These are phyloP conservation scores for Holacanthella duospinosa DNA, from an alignment of 2,888 invertebrate genomes.

Conservation along the genomic window DNA sequence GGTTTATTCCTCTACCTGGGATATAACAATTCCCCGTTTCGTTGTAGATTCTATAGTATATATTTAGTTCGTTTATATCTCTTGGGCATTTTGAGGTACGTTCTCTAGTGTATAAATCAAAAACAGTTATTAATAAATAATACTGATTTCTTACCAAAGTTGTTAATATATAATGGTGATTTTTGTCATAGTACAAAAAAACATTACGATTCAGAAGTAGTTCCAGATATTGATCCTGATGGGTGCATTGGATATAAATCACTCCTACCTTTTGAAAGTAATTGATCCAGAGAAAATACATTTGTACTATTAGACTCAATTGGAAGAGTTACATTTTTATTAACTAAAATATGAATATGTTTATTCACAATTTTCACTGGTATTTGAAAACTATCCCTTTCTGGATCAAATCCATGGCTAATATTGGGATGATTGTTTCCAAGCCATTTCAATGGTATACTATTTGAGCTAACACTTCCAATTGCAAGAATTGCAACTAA, in stretches of 20 bases:
- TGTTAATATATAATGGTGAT: not conserved
- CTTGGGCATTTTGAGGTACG: not conserved
- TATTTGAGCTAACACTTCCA: no score
- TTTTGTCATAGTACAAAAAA: not conserved
- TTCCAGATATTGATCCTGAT: not conserved
- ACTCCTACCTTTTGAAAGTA: not conserved
- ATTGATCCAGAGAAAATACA: not conserved
- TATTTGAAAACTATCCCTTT: not conserved
- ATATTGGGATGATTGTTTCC: not conserved
- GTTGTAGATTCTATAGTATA: not conserved
- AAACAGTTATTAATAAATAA: not conserved
- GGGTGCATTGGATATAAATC: no score
- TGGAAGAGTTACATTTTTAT: not conserved
- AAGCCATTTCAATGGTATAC: slow-evolving; percentile 1
- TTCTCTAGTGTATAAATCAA: not conserved
- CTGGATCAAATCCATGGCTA: not conserved
- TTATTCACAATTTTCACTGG: not conserved
- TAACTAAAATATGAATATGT: not conserved
- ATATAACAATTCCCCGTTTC: not conserved
- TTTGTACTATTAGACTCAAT: not conserved
- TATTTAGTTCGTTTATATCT: not conserved
- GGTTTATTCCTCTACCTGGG: not conserved
- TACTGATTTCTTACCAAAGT: not conserved
- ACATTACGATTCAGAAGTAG: not conserved
- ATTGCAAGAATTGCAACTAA: no score